phyloP scores from a whole-genome alignment of 2,797 vertebrate genomes.

The Pangasius macronema region DNA sequence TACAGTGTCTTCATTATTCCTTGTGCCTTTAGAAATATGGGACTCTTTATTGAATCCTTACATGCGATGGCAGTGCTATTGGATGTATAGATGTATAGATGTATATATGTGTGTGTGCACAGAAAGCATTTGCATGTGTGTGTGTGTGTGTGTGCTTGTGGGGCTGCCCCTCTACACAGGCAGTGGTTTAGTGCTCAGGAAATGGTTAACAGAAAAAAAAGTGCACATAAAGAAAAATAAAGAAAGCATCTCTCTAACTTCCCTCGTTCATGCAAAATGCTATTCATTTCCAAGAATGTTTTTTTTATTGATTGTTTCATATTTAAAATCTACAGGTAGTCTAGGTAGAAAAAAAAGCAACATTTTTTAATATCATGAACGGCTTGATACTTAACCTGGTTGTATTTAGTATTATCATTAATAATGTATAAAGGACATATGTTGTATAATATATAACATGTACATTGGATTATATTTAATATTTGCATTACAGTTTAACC shows the following conservation, averaged over 20 bases:
- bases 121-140: slow-evolving; percentile 11
- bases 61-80: not conserved
- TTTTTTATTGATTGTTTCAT: slow-evolving; percentile 15
- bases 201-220: slow-evolving; percentile 71
- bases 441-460: not conserved
- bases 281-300: slow-evolving; percentile 36
- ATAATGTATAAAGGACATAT: not conserved
- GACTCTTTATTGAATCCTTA: not conserved
- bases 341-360: not conserved
- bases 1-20: not conserved
- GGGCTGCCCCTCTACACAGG: slow-evolving; percentile 73
- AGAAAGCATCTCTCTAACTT: slow-evolving; percentile 50
- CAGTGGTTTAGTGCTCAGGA: slow-evolving; percentile 75
- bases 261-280: slow-evolving; percentile 32
- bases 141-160: slow-evolving; percentile 31
- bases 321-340: not conserved
- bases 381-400: not conserved
- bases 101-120: not conserved
- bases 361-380: not conserved
- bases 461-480: not conserved
- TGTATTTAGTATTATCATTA: not conserved
- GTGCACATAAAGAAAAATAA: slow-evolving; percentile 54
- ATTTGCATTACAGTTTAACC: not conserved
- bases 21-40: not conserved
- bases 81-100: not conserved